Evolutionary conservation across 2,888 invertebrate genomes (phyloP), one percentile per base, ranked within the genome.

Genomic region (Cerastis rubricosa): DNA sequence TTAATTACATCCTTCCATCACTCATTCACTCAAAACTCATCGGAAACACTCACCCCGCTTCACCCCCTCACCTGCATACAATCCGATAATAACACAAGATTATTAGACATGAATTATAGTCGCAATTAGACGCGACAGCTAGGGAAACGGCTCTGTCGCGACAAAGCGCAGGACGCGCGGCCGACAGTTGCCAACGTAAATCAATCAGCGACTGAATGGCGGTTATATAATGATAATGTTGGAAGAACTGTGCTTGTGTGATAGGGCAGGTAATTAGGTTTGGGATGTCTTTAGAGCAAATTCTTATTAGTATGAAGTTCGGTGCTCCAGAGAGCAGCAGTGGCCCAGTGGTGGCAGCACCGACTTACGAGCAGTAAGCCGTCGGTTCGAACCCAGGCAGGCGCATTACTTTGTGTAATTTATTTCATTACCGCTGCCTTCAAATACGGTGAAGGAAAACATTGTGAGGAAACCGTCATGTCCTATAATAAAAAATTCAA

Each of bases 51-150:
- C 35, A 0, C 47, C 22, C 29, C 57, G 25, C 64, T 9, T 11
- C 19, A 2, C 47, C 78, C 45, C 85, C 86, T 85, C 91, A 85
- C 84, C 86, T 86, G 83, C 64, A 78, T 54, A 81, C 78, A 92
- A 91, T 92, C 94, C 93, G 95, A 95, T 95, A 94, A 94, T 95
- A 94, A 94, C 92, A 91, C 93, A 95, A 95, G 95, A 96, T 95
- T 95, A 96, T 95, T 94, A 94, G 94, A 94, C 95, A 94, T 96
- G 96, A 96, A 94, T 96, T 96, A 96, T 95, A 85, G 91, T 92
- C 81, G 95, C 95, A 96, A 96, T 96, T 96, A 96, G 93, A 93
- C 83, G 90, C 90, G 94, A 94, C 95, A 94, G 91, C 83, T 89
- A 87, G 94, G 95, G 94, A 94, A 94, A 93, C 92, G 93, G 92